Percentiles rank a stretch among this genome's conserved stretches.
phyloP scores from a whole-genome alignment of 2,113 vertebrate genomes.

The Cepphus grylle region DNA sequence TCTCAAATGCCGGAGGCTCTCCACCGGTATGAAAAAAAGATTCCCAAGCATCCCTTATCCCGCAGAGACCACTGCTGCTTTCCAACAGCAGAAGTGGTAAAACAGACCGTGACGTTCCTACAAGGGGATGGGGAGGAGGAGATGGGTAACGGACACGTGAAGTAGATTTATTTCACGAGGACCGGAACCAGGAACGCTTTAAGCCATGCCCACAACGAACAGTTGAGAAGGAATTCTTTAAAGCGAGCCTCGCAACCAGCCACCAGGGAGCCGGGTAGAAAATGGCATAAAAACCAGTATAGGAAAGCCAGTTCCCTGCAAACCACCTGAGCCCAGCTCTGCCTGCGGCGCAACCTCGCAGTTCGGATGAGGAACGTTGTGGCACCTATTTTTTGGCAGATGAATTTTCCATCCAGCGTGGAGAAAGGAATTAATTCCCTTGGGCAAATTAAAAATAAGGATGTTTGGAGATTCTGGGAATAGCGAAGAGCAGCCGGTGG shows the following conservation, averaged over 20 bases:
- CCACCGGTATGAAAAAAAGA: neutral
- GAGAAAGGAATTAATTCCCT: neutral
- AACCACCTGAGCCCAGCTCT: neutral
- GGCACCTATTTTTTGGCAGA: neutral
- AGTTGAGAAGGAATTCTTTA: neutral
- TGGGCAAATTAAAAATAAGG: neutral
- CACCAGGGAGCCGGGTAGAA: neutral
- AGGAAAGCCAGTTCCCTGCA: neutral
- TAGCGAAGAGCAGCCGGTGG: neutral
- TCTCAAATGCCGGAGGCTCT: neutral
- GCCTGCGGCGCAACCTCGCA: neutral
- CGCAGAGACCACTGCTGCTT: neutral
- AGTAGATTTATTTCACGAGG: neutral
- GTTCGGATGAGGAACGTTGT: accelerated
- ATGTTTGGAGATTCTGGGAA: neutral
- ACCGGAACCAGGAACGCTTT: neutral
- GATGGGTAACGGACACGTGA: accelerated
- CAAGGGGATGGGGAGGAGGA: neutral
- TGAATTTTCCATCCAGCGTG: neutral
- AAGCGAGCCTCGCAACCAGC: neutral
- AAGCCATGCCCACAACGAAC: neutral
- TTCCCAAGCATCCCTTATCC: neutral
- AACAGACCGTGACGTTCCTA: neutral
- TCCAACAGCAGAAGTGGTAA: neutral
- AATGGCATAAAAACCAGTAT: neutral